Evolutionary conservation across 2,888 invertebrate species (phyloP).

Genomic region (Rosalia funebris): DNA sequence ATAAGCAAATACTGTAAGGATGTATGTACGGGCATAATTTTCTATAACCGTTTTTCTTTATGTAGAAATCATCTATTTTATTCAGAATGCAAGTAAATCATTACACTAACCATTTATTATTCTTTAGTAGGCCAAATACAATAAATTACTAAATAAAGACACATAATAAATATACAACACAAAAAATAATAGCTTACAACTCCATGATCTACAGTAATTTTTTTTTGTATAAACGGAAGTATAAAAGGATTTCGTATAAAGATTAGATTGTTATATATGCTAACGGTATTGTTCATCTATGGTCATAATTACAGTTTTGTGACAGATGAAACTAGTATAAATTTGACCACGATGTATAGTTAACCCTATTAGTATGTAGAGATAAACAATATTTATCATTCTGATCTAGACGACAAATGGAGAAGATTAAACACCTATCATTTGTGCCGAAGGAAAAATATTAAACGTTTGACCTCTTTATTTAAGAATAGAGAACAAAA

Average conservation of each 20-base stretch:
- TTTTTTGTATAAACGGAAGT: too few relatives aligned
- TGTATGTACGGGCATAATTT: too few relatives aligned
- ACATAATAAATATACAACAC: too few relatives aligned
- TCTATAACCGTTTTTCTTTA: too few relatives aligned
- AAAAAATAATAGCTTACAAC: too few relatives aligned
- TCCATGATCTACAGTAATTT: too few relatives aligned
- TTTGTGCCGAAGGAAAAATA: constrained; percentile 14
- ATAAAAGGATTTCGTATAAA: neutral
- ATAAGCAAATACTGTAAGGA: too few relatives aligned
- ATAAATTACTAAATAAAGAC: too few relatives aligned
- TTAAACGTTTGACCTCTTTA: constrained; percentile 32
- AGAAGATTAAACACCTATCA: constrained; percentile 11
- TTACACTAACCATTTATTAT: too few relatives aligned
- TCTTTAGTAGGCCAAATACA: too few relatives aligned
- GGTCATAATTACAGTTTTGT: constrained; percentile 12
- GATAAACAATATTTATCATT: constrained; percentile 20
- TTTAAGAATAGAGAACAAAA: constrained; percentile 1
- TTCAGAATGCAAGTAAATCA: too few relatives aligned
- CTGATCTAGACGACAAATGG: constrained; percentile 2
- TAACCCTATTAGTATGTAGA: constrained; percentile 4
- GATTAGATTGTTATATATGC: constrained; percentile 15
- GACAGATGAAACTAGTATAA: constrained; percentile 23
- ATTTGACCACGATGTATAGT: constrained; percentile 1
- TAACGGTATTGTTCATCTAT: constrained; percentile 24
- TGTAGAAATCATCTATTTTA: too few relatives aligned